Evolutionary conservation across 2,888 invertebrate genomes (phyloP), one percentile per base, ranked within the genome.

Genomic region (Zygothrica quintamaculata): DNA sequence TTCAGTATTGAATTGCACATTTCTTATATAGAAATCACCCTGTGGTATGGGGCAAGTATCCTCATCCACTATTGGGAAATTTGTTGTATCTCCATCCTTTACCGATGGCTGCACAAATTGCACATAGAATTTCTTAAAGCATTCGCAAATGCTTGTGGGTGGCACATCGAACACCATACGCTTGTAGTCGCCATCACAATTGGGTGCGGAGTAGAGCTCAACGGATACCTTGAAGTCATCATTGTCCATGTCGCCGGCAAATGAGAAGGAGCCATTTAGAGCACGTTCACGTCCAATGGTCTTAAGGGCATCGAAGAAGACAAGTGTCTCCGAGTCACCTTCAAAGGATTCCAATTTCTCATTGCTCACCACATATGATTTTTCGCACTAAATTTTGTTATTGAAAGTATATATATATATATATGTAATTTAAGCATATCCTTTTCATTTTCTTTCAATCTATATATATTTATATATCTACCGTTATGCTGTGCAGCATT

Each of bases 91-190:
- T 9, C 74, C 88, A 2, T 65, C 34, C n/a, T 37, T 58, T 2
- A 89, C 3, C 0, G 88, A 86, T 0, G 88, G 87, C 55, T 89
- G 87, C 0, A 88, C 73, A 16, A 89, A 84, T 44, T 88, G 84
- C 0, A 75, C 75, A 13, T 80, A 88, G 44, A 89, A 82, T 39
- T 88, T 87, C 11, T 87, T 79, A 51, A 88, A 82, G 26, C 81
- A 88, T 7, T 89, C 89, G 44, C 88, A 89, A 2, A 88, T 80
- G 8, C 67, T 70, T 0, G 88, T 88, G 18, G 67, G 78, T 0
- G 88, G 89, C 8, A 88, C 80, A 42, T 86, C 88, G 65, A 86
- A 74, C 9, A 78, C 86, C 71, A 88, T 80, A 0, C 84, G 75
- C 31, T 85, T 81, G 26, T 73, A 89, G 2, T 88, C 74, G 1